These are phyloP conservation scores for Dipodomys merriami DNA, from an alignment of 2,113 vertebrate species.

Conservation along the genomic window DNA sequence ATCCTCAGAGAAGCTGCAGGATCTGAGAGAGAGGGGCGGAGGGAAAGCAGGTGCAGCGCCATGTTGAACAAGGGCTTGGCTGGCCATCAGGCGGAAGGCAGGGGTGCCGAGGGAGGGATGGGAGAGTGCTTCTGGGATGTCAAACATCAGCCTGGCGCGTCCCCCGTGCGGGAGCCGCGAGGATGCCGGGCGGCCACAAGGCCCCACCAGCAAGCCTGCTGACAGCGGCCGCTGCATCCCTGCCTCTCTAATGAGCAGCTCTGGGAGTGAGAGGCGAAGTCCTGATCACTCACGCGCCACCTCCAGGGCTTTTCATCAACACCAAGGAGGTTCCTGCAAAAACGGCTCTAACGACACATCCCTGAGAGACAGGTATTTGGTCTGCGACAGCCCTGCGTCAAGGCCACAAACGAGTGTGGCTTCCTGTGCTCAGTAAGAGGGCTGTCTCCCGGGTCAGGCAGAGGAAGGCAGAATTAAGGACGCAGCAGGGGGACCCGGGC, in stretches of 20 bases:
- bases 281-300: not conserved
- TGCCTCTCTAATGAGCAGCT: constrained; percentile 35
- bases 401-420: not conserved
- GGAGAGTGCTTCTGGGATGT: not conserved
- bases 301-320: constrained; percentile 17
- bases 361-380: not conserved
- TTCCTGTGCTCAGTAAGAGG: not conserved
- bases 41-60: not conserved
- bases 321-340: constrained; percentile 53
- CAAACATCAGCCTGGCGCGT: not conserved
- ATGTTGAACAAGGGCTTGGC: accelerated
- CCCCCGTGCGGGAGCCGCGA: not conserved
- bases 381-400: not conserved
- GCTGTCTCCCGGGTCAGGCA: not conserved
- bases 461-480: too few species aligned
- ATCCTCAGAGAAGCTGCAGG: not conserved
- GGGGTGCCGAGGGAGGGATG: not conserved
- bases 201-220: not conserved
- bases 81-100: not conserved
- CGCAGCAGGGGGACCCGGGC: accelerated
- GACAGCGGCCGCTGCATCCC: not conserved
- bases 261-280: not conserved
- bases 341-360: not conserved
- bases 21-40: not conserved
- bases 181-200: not conserved